Evolutionary conservation across 2,113 vertebrate species (phyloP), one percentile per base, ranked within the genome.

Genomic region (Vulpes vulpes): DNA sequence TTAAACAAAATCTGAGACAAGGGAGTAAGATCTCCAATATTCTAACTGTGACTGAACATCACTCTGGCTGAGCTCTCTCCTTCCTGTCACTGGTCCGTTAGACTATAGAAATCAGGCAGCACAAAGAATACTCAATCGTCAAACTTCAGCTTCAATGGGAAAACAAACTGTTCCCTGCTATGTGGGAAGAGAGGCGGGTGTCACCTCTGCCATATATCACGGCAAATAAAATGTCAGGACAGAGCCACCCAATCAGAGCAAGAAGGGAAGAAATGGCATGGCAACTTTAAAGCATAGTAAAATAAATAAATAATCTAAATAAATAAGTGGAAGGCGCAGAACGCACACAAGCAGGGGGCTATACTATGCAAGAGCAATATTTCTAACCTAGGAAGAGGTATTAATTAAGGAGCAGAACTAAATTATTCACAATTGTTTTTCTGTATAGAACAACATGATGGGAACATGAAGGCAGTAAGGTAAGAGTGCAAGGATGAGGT

Each of bases 121-220:
- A 95, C 43, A 81, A 59, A 94, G 83, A 89, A 74, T 25, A 79
- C 84, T 96, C 64, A 65, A 9, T 94, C 71, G 94, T 84, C 67
- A 95, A 55, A 79, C 59, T 92, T 91, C 25, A 87, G 49, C 35
- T 79, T 80, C 43, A 5, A 84, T 81, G 74, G 32, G 74, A 97
- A 95, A 87, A 86, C 30, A 59, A 67, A 87, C n/a, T 55, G 15
- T 81, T 81, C 25, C 32, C 49, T 59, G 55, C 78, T 57, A 8
- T 12, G 49, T 74, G 23, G 79, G 79, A 64, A 90, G 35, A 89
- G 65, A 94, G 51, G 89, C 74, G 11, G 79, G 51, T 57, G 15
- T 95, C 76, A 30, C 43, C 5, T 78, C 4, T 27, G 82, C 55
- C 49, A 3, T 82, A 5, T 51, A 83, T 94, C 87, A 84, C 9